A percentile compares a stretch with the other conserved stretches of the same genome.
These are phyloP conservation scores for Drusus annulatus DNA, from an alignment of 1,140 invertebrate species.

Conservation along the genomic window DNA sequence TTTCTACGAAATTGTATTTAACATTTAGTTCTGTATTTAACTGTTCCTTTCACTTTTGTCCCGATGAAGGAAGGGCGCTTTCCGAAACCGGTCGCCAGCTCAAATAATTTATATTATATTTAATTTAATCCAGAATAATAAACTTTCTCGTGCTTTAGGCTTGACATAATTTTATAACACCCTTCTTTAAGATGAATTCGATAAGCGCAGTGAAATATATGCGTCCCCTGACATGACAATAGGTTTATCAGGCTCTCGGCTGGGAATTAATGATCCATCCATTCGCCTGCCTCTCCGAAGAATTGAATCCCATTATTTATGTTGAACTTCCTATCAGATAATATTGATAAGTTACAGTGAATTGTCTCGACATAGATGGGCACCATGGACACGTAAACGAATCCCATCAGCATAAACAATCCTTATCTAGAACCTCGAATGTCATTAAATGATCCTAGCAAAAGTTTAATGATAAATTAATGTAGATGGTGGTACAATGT, in stretches of 20 bases:
- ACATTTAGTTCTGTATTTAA: no score
- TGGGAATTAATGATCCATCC: slow-evolving; percentile 4
- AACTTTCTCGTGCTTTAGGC: background rate
- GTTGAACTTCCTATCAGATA: slow-evolving; percentile 9
- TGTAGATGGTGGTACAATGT: background rate
- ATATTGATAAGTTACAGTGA: slow-evolving; percentile 7
- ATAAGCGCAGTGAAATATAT: background rate
- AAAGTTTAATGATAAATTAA: background rate
- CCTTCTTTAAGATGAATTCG: background rate
- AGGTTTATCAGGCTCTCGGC: background rate
- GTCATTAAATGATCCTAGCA: background rate
- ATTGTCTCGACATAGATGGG: background rate
- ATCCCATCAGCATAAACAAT: background rate
- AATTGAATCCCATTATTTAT: background rate
- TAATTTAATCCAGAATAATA: background rate
- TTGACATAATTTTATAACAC: background rate
- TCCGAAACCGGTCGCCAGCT: background rate
- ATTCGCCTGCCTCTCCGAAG: background rate
- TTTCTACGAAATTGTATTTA: no score
- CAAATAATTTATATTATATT: background rate
- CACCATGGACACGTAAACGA: background rate
- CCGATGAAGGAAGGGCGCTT: background rate
- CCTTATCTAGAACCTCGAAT: background rate
- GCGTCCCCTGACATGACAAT: slow-evolving; percentile 11
- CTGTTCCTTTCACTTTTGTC: no score